These are phyloP conservation scores for Brienomyrus brachyistius DNA, from an alignment of 2,113 vertebrate species.

Conservation along the genomic window DNA sequence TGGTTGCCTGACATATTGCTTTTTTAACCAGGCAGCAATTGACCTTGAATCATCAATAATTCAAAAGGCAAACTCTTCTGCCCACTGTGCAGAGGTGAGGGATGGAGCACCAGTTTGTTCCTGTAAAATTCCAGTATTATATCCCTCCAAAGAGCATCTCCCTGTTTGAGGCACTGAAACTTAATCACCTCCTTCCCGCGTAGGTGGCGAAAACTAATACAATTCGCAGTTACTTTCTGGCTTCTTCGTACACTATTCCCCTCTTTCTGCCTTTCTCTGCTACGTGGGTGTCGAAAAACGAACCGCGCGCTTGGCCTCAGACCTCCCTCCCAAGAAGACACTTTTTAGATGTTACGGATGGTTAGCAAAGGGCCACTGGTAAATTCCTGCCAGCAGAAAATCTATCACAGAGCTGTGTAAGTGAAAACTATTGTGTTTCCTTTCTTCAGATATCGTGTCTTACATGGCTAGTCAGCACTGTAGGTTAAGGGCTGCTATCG, in stretches of 20 bases:
- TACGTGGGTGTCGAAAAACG: neutral
- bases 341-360: neutral
- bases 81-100: neutral
- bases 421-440: neutral
- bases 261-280: neutral
- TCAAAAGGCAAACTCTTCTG: neutral
- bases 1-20: neutral
- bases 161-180: neutral
- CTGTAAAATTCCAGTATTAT: neutral
- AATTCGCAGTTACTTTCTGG: neutral
- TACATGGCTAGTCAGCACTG: neutral
- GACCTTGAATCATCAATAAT: constrained; percentile 18
- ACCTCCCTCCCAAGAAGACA: neutral
- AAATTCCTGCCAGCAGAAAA: neutral
- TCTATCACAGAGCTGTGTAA: neutral
- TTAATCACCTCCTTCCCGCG: neutral
- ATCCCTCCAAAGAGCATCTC: neutral
- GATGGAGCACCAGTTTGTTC: neutral
- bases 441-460: neutral
- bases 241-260: neutral
- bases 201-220: constrained; percentile 6
- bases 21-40: constrained; percentile 1
- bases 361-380: neutral
- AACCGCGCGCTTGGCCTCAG: neutral
- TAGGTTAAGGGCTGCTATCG: neutral